phyloP scores from a whole-genome alignment of 2,113 vertebrate species.

The Mohoua ochrocephala region DNA sequence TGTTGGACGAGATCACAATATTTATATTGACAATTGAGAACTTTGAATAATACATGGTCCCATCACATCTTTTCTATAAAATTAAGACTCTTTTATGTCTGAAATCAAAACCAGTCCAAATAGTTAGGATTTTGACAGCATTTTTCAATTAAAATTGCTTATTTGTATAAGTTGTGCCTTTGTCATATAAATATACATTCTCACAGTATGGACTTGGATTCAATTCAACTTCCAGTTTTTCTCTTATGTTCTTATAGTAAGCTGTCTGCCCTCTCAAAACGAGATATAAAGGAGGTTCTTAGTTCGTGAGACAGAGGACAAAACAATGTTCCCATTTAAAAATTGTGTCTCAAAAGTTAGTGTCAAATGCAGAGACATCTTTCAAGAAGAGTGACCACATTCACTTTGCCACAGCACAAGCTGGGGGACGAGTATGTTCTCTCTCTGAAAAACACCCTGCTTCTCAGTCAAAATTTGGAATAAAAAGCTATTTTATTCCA shows the following conservation, averaged over 20 bases:
- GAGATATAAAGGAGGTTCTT: neutral
- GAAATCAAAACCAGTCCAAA: slow-evolving; percentile 32
- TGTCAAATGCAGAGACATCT: neutral
- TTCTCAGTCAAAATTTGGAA: neutral
- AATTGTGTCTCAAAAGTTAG: neutral
- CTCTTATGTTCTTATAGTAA: neutral
- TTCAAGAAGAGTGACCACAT: neutral
- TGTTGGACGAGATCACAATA: slow-evolving; percentile 50
- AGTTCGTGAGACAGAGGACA: neutral
- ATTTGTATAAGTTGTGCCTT: slow-evolving; percentile 8
- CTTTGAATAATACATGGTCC: neutral
- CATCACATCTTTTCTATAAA: neutral
- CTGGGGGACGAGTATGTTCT: neutral
- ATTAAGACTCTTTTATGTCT: slow-evolving; percentile 5
- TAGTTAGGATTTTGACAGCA: slow-evolving; percentile 3
- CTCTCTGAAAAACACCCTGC: neutral
- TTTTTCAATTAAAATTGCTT: slow-evolving; percentile 40
- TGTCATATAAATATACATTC: slow-evolving; percentile 1
- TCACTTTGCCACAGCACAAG: neutral
- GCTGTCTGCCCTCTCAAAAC: neutral
- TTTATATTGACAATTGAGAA: slow-evolving; percentile 47
- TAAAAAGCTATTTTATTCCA: neutral
- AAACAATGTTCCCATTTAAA: neutral
- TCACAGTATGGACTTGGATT: neutral
- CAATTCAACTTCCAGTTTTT: neutral